Base-by-base conservation (phyloP, 1,140 invertebrate species). In the Apis florea region DNA sequence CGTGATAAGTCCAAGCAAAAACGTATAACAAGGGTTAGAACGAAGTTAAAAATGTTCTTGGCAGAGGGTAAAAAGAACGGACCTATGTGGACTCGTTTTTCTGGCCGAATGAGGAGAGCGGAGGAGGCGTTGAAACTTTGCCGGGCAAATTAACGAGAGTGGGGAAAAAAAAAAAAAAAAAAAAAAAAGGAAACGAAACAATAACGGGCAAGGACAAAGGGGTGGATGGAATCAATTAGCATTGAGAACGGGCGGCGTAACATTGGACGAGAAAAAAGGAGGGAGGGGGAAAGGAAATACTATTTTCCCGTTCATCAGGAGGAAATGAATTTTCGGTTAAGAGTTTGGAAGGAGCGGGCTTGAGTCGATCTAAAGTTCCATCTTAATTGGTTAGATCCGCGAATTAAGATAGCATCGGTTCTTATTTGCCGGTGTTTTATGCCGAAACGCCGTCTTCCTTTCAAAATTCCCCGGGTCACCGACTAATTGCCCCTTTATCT, bases 381-480 rank as follows among this genome's bases (percentile, higher is more conserved):
- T 81, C 74, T 81, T 86, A 88, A 89, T 88, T 84, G 73, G 54
- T 75, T 64, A 58, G 71, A 81, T 82, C 74, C 67, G 13, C 73
- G 85, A 89, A 87, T 86, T 84, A 84, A 86, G 75, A 81, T 71
- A 70, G 66, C 56, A 79, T 82, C 73, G 84, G n/a, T 64, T 69
- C 76, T 82, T n/a, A 10, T 64, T 31, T n/a, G 49, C 0, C 59
- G 1, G 6, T 24, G 56, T 19, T 12, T 49, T 31, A 15, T 47
- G 47, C 10, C 3, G 6, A 8, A 19, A n/a, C 13, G 49, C 9
- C 19, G 40, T 68, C 17, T 11, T 12, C 19, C n/a, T 31, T 49
- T n/a, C 11, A 15, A 49, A 71, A 71, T 56, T 68, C n/a, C 12
- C 11, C 75, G 19, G 17, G 10, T 19, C 49, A 51, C 31, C 8